Conservation (phyloP, 2,888 invertebrate genomes). For the Eumerus sabulonum region DNA sequence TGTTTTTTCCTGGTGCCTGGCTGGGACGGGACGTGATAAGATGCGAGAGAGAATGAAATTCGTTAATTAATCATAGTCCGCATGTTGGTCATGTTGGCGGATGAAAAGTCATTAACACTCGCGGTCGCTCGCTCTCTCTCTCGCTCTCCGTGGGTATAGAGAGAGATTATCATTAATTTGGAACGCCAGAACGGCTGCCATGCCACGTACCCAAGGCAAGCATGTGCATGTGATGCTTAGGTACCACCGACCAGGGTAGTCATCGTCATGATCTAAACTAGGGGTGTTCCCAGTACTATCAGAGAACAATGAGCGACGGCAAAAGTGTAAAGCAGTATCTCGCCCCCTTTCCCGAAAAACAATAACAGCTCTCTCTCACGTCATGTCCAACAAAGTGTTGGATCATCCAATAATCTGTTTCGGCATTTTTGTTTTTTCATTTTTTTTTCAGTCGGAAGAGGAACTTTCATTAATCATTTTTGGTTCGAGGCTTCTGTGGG, state of each 20-base stretch:
- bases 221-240: conserved; percentile 44
- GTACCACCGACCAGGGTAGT: conserved; percentile 19
- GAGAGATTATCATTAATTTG: conserved; percentile 62
- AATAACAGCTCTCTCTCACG: conserved; percentile 65
- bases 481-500: conserved; percentile 59
- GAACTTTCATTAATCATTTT: conserved; percentile 64
- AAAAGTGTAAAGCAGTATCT: conserved; percentile 59
- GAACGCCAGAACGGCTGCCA: conserved; percentile 64
- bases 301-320: conserved; percentile 49
- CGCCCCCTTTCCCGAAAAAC: conserved; percentile 59
- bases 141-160: background rate
- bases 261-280: conserved; percentile 56
- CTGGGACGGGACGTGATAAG: no score
- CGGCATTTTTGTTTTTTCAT: conserved; percentile 23
- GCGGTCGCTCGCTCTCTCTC: conserved; percentile 27
- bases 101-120: conserved; percentile 68
- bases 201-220: conserved; percentile 16
- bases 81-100: conserved; percentile 61
- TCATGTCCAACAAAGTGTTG: conserved; percentile 68
- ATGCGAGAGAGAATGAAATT: background rate
- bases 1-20: no score
- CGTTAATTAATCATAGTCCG: conserved; percentile 57
- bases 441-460: conserved; percentile 44
- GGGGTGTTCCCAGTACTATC: conserved; percentile 56
- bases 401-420: conserved; percentile 68